These are phyloP conservation scores for Petrolisthes cinctipes DNA, from an alignment of 2,888 invertebrate genomes.

Conservation along the genomic window DNA sequence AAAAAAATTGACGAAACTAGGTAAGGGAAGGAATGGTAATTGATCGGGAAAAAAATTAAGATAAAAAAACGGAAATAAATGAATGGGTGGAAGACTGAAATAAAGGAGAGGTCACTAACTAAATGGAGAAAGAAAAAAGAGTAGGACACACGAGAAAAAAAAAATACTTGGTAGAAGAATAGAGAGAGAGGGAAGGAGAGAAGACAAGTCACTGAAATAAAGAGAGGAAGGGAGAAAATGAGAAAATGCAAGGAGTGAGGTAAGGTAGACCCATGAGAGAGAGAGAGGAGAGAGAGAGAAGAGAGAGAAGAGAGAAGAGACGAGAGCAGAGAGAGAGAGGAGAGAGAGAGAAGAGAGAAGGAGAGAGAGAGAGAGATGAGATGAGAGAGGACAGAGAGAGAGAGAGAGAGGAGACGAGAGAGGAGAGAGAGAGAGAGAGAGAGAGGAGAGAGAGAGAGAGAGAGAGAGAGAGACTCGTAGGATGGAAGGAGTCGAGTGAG, in stretches of 20 bases:
- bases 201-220: too few relatives aligned
- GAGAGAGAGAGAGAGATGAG: background rate
- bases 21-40: background rate
- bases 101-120: too few relatives aligned
- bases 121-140: too few relatives aligned
- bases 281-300: too few relatives aligned
- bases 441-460: slow-evolving; percentile 13
- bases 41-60: background rate
- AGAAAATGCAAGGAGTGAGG: too few relatives aligned
- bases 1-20: background rate
- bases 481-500: too few relatives aligned
- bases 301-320: background rate
- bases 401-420: slow-evolving; percentile 4
- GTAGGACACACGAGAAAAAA: too few relatives aligned
- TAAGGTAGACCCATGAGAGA: too few relatives aligned
- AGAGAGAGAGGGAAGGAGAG: too few relatives aligned
- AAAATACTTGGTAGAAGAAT: too few relatives aligned
- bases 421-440: slow-evolving; percentile 13
- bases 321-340: background rate
- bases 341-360: background rate
- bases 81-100: background rate
- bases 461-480: slow-evolving; percentile 4
- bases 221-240: too few relatives aligned
- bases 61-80: background rate
- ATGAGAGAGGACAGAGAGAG: background rate